Percentiles rank a stretch among this genome's conserved stretches.
These are phyloP conservation scores for Molorchus minor DNA, from an alignment of 2,888 invertebrate genomes.

Conservation along the genomic window DNA sequence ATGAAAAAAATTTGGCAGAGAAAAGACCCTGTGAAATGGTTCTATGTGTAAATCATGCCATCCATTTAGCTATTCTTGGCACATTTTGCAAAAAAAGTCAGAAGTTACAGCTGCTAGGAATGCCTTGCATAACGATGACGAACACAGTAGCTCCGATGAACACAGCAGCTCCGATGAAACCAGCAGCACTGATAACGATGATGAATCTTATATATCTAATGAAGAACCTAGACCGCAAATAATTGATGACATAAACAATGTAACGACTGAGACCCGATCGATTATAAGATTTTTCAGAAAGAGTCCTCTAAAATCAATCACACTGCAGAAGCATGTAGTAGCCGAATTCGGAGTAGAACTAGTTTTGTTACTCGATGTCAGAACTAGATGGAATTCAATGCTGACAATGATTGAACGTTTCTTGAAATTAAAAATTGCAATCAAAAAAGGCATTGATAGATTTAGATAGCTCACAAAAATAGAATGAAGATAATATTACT, in stretches of 20 bases:
- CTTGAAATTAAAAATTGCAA: not conserved
- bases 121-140: not conserved
- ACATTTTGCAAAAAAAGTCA: not conserved
- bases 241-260: not conserved
- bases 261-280: not conserved
- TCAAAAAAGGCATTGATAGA: slow-evolving; percentile 1
- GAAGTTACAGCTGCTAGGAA: not conserved
- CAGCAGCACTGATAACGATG: no score
- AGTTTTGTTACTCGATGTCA: no score
- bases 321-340: not conserved
- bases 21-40: slow-evolving; percentile 15
- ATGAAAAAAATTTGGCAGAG: slow-evolving; percentile 21
- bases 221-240: no score
- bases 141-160: no score
- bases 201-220: no score
- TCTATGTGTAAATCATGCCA: slow-evolving; percentile 16
- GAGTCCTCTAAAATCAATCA: not conserved
- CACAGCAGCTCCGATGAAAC: no score
- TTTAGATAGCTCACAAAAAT: not conserved
- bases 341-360: not conserved
- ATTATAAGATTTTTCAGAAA: not conserved
- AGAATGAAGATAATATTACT: not conserved
- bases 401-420: no score
- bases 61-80: slow-evolving; percentile 12
- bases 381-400: no score